Evolutionary conservation across 1,140 invertebrate genomes (phyloP), one percentile per base, ranked within the genome.

Genomic region (Hypothenemus hampei): DNA sequence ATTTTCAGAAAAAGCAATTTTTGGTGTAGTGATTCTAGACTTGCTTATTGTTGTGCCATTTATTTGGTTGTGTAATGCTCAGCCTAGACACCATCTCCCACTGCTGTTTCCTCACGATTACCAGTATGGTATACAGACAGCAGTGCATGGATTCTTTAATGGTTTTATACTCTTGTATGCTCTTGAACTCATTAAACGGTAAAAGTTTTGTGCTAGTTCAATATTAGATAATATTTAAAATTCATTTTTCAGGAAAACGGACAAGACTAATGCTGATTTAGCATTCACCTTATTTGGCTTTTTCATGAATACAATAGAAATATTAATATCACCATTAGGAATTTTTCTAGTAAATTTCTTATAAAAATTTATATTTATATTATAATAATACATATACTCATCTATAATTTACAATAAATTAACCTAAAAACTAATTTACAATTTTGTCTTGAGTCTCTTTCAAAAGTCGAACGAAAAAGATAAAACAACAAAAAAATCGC

Each of bases 131-230:
- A 65, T 84, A 19, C 81, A 96, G 60, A 89, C 91, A 61, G 72
- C 84, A 5, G 35, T 84, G 0, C 91, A 95, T 70, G 83, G 85
- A 3, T 67, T 94, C 37, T 82, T 84, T 36, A 96, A 95, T 74
- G 93, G 93, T 5, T 95, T 95, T 72, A 69, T 94, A 91, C 62
- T 81, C 91, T 36, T 74, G 82, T 35, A 87, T 96, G 72, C 84
- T 93, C 39, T 81, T 86, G 69, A 84, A n/a, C n/a, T n/a, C n/a
- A n/a, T 84, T 20, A 89, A 91, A 22, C 85, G 79, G 91, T 94
- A 75, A 81, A 24, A 40, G 33, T 23, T 13, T 16, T 21, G 16
- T 35, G n/a, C 3, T 10, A 22, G 16, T 51, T 13, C 39, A 7
- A 23, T 4, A 7, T 26, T 31, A 31, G 23, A 26, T 36, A 19